Evolutionary conservation across 2,888 invertebrate genomes (phyloP).

Genomic region (Actias luna): DNA sequence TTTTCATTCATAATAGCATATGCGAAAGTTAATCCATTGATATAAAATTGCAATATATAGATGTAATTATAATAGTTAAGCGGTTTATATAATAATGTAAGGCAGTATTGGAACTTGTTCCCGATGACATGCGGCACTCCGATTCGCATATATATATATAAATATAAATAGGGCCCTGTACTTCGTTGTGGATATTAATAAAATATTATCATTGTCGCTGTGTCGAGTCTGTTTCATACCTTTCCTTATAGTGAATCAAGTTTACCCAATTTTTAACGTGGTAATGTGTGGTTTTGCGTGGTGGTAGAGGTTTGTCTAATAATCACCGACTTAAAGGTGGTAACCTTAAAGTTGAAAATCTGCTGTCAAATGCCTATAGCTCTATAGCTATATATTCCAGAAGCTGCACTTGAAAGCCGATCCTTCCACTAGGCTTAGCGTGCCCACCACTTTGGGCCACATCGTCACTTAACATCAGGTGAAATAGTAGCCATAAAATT

Average conservation of each 20-base stretch:
- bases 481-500: too few relatives aligned
- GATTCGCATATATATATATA: neutral
- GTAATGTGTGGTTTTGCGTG: too few relatives aligned
- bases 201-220: conserved; percentile 3
- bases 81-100: neutral
- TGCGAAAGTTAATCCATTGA: neutral
- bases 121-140: neutral
- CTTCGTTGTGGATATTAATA: conserved; percentile 3
- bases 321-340: too few relatives aligned
- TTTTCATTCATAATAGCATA: neutral
- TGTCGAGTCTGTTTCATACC: neutral
- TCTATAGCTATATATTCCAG: too few relatives aligned
- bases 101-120: neutral
- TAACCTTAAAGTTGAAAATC: too few relatives aligned
- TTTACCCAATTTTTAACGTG: neutral
- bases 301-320: too few relatives aligned
- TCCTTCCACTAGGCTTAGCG: too few relatives aligned
- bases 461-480: too few relatives aligned
- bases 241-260: neutral
- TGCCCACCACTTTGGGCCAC: too few relatives aligned
- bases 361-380: too few relatives aligned
- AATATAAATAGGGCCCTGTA: neutral
- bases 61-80: neutral
- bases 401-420: too few relatives aligned
- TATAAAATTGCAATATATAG: neutral